Conservation (phyloP, 2,113 vertebrate genomes). For the Phrynosoma blainvillii region DNA sequence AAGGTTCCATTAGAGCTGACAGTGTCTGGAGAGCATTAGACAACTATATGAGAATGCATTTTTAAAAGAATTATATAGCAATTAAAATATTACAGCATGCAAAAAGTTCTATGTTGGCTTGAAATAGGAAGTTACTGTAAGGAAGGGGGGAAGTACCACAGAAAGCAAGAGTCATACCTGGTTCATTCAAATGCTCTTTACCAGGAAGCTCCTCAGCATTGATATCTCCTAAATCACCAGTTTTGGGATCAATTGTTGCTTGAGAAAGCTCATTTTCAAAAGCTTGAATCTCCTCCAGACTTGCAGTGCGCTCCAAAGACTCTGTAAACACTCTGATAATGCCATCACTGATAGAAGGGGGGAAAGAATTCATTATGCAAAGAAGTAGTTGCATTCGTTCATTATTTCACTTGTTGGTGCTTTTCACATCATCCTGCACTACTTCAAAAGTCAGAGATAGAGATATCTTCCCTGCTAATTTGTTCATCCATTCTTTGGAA, state of each 20-base stretch:
- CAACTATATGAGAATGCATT: neutral
- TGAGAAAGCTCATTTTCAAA: slow-evolving; percentile 96
- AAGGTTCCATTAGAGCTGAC: neutral
- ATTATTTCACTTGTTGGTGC: neutral
- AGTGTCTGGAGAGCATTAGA: neutral
- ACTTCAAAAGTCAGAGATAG: neutral
- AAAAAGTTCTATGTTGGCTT: neutral
- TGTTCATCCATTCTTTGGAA: neutral
- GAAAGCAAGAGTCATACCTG: slow-evolving; percentile 77
- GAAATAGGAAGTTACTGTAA: neutral
- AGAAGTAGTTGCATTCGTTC: neutral
- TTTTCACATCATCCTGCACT: neutral
- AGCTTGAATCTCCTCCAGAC: slow-evolving; percentile 86
- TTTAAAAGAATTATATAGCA: neutral
- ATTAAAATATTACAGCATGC: neutral
- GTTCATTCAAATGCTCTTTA: slow-evolving; percentile 90
- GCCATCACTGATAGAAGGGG: slow-evolving; percentile 84
- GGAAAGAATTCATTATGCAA: slow-evolving; percentile 40
- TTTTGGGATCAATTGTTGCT: slow-evolving; percentile 92
- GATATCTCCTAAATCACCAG: slow-evolving; percentile 93
- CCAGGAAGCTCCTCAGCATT: slow-evolving; percentile 92
- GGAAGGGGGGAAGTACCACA: neutral
- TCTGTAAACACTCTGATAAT: slow-evolving; percentile 95
- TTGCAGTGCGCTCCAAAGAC: slow-evolving; percentile 85
- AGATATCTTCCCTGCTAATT: too few species aligned